Evolutionary conservation across 2,888 invertebrate genomes (phyloP), one percentile per base, ranked within the genome.

Genomic region (Oscheius sp.): DNA sequence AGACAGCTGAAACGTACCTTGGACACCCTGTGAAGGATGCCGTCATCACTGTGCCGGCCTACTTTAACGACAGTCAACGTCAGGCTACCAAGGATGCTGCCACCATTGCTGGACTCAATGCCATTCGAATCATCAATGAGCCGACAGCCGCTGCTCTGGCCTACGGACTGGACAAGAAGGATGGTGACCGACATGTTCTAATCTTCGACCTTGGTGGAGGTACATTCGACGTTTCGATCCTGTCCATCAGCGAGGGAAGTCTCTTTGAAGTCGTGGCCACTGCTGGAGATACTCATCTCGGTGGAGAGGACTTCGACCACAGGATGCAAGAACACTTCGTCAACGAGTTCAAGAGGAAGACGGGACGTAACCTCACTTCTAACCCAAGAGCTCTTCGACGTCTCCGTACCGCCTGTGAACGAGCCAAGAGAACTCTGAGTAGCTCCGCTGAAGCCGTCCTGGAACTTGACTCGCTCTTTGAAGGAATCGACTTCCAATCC

Each of bases 401-500:
- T 89, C 91, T 97, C 85, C 93, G 96, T 87, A 96, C 96, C 0
- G 95, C 96, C 37, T 96, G 96, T 86, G 93, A 93, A 88, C 88
- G 92, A 76, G 92, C 92, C 70, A 92, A 93, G 90, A 89, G 92
- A 78, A 92, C 92, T 13, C 89, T 93, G 91, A 96, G 75, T 29
- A 74, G 78, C 65, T 85, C 85, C 10, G 74, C 83, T 2, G 81
- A 93, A 95, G 80, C 80, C 42, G 70, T 77, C n/a, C 73, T 97
- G 86, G 96, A 97, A 92, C 96, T 97, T 82, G 96, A 97, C 90
- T 96, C 96, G 0, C 92, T 97, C 73, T 95, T 93, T 87, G 96
- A 97, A 90, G 96, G 96, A 79, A 93, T 95, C 84, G 97, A 99
- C 90, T 97, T 96, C 92, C 96, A 96, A 91, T 95, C 96, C 0